These are phyloP conservation scores for Anticlea derivata DNA, from an alignment of 2,888 invertebrate species.

Conservation along the genomic window DNA sequence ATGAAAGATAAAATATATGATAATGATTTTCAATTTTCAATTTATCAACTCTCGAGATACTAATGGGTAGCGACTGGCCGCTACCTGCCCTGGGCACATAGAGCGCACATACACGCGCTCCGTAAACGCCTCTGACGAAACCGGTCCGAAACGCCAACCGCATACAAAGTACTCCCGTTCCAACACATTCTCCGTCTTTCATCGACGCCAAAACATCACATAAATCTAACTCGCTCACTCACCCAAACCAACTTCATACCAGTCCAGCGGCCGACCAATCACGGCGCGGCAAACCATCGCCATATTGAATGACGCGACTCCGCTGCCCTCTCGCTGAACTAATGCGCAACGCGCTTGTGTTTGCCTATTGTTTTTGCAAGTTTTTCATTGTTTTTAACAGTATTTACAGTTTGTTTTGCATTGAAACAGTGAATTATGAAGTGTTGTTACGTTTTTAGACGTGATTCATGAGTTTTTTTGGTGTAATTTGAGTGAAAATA, in stretches of 20 bases:
- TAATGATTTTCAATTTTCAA: neutral
- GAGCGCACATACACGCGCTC: slow-evolving; percentile 70
- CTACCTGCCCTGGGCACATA: slow-evolving; percentile 78
- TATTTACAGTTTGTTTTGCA: slow-evolving; percentile 44
- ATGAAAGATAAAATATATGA: neutral
- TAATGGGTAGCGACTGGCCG: slow-evolving; percentile 24
- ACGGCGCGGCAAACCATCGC: slow-evolving; percentile 64
- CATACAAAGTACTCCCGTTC: slow-evolving; percentile 77
- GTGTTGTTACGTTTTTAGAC: slow-evolving; percentile 44
- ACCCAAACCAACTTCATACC: slow-evolving; percentile 69
- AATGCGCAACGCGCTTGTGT: slow-evolving; percentile 62
- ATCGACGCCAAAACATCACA: slow-evolving; percentile 76
- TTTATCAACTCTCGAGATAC: neutral
- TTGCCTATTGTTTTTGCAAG: slow-evolving; percentile 69
- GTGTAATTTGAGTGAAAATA: slow-evolving; percentile 48
- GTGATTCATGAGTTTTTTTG: slow-evolving; percentile 40
- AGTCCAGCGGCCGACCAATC: slow-evolving; percentile 63
- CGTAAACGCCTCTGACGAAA: slow-evolving; percentile 79
- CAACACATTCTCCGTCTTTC: slow-evolving; percentile 78
- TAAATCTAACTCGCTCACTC: slow-evolving; percentile 78
- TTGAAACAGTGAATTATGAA: slow-evolving; percentile 55
- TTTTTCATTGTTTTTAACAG: slow-evolving; percentile 59
- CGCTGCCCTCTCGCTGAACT: slow-evolving; percentile 69
- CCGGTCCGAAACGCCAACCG: slow-evolving; percentile 72
- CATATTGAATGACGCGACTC: slow-evolving; percentile 74